phyloP scores from a whole-genome alignment of 2,888 invertebrate genomes.

The Lasioglossum morio region DNA sequence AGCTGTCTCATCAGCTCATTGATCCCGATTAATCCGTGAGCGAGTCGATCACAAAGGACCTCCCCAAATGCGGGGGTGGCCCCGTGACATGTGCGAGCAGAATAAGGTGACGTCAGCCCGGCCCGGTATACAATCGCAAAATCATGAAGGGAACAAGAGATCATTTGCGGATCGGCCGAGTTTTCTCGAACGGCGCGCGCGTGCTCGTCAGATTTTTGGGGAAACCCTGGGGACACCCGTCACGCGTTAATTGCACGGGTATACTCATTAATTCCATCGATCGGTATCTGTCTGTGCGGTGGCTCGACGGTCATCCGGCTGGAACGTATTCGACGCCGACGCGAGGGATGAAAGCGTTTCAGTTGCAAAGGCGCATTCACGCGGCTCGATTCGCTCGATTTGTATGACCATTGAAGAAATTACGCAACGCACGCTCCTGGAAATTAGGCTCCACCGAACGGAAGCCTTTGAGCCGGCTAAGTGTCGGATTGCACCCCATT shows the following conservation, averaged over 20 bases:
- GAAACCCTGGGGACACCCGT: constrained; percentile 19
- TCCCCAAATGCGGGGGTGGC: constrained; percentile 62
- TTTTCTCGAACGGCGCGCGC: constrained; percentile 20
- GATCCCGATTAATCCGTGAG: constrained; percentile 71
- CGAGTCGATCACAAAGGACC: constrained; percentile 70
- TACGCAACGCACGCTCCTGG: background rate
- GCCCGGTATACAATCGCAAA: constrained; percentile 65
- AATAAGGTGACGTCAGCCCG: constrained; percentile 64
- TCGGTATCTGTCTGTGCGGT: constrained; percentile 14
- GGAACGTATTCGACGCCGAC: constrained; percentile 16
- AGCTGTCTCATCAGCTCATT: constrained; percentile 75
- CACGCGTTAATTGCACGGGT: constrained; percentile 39
- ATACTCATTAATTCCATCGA: constrained; percentile 51
- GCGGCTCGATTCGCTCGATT: constrained; percentile 23
- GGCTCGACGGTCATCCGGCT: constrained; percentile 12
- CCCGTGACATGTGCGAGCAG: constrained; percentile 61
- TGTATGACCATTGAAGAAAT: background rate
- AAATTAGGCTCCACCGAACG: background rate
- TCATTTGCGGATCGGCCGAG: constrained; percentile 11
- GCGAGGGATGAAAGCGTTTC: constrained; percentile 23
- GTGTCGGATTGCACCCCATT: background rate
- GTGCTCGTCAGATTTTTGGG: constrained; percentile 49
- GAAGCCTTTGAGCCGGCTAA: background rate
- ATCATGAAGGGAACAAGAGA: constrained; percentile 29
- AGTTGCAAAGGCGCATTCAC: constrained; percentile 14